Base-by-base conservation (phyloP, 1,140 invertebrate species). In the Drosophila pseudoananassae region DNA sequence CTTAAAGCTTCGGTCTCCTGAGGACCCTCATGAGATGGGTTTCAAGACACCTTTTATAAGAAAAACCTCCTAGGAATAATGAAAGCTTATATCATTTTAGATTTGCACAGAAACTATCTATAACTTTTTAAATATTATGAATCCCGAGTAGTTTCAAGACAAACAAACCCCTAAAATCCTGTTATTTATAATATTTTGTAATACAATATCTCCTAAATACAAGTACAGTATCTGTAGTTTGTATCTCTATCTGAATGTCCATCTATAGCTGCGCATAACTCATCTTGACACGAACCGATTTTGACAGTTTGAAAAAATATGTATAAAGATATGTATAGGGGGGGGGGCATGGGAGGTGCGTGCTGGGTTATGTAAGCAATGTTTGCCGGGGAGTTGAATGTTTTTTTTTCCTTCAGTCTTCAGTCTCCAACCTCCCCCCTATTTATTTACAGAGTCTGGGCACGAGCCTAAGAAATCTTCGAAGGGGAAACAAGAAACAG, bases 381-480 rank as follows among this genome's bases (percentile, higher is more conserved):
- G 63, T 43, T 56, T 38, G 47, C 12, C 31, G 27, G 43, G 47
- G 69, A 83, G 79, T 83, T 78, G 74, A 69, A 82, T 69, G 69
- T 82, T 75, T 82, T 63, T 10, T 33, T 29, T 31, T 31, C 20
- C 20, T 27, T 27, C 6, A 27, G 25, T 27, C 25, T 7, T 27
- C 25, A 27, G 25, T 27, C 33, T 3, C 12, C 10, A 12, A 12
- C 33, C 10, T 10, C 10, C 33, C 33, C 33, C 33, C 70, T 70
- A 83, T 83, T 73, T 82, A 69, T 78, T 83, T 83, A 82, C 60
- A 64, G 47, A 54, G 69, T 57, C 55, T 47, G 31, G 55, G 61
- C 36, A 40, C 15, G 46, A 55, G 46, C 38, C 43, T 17, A 20
- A 68, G 14, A 31, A 14, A 43, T 14, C 40, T 9, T n/a, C 9